phyloP scores from a whole-genome alignment of 2,797 vertebrate species.

The Staurois parvus region DNA sequence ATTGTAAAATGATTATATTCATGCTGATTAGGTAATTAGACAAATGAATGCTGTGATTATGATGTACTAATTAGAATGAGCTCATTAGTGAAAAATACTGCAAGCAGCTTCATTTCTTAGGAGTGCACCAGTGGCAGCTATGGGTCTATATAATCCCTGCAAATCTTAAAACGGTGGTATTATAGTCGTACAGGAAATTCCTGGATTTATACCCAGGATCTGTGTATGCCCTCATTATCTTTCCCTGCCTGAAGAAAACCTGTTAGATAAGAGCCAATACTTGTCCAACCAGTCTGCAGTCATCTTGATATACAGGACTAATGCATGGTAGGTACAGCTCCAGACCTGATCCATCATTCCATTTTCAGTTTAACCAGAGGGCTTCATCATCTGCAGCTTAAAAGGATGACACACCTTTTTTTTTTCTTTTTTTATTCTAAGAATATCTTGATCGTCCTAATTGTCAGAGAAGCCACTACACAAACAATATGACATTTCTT shows the following conservation, averaged over 20 bases:
- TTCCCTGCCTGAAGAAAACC: conserved; percentile 8
- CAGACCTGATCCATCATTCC: conserved; percentile 23
- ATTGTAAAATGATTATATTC: background rate
- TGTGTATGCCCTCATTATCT: background rate
- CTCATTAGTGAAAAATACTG: conserved; percentile 11
- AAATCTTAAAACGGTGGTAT: conserved; percentile 6
- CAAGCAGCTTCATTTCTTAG: conserved; percentile 6
- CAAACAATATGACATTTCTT: background rate
- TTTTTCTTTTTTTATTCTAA: background rate
- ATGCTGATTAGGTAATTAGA: background rate
- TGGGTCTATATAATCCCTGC: conserved; percentile 27
- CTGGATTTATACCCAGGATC: conserved; percentile 15
- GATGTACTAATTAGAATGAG: conserved; percentile 4
- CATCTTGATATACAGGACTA: conserved; percentile 11
- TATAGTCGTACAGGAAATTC: conserved; percentile 29
- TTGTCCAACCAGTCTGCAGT: conserved; percentile 7
- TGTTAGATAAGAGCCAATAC: conserved; percentile 20
- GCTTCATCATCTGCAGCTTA: conserved; percentile 19
- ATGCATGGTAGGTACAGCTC: background rate
- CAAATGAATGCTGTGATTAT: background rate
- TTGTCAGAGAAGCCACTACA: background rate
- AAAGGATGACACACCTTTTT: conserved; percentile 12
- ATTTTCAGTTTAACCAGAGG: conserved; percentile 37
- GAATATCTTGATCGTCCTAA: no score
- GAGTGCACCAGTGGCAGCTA: background rate